Evolutionary conservation across 2,797 vertebrate genomes (phyloP), one percentile per base, ranked within the genome.

Genomic region (Eremophila alpestris): DNA sequence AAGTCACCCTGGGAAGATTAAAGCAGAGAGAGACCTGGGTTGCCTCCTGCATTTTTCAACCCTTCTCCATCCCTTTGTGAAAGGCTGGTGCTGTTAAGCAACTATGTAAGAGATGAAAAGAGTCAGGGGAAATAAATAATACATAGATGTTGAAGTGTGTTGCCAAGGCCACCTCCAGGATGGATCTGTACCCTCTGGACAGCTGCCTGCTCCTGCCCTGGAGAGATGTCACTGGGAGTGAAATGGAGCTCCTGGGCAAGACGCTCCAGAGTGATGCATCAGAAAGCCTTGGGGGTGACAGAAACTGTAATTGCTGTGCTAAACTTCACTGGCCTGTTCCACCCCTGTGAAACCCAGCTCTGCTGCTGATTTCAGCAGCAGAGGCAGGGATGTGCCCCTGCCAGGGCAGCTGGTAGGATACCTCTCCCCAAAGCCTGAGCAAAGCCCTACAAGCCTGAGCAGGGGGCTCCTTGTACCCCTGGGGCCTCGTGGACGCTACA

Each of bases 161-260:
- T 93, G 84, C 87, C 90, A 93, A 95, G 92, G 92, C 90, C 95
- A 89, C 67, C 46, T 87, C 75, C 64, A 54, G 75, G 87, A 96
- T 88, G 82, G 79, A 95, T 91, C 67, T 76, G 59, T 58, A 79
- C 40, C 30, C 51, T 74, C 82, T 16, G 4, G 76, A 73, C 2
- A 3, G 40, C 70, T 81, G 71, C 70, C 87, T 46, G 82, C 38
- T 89, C 78, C 79, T 86, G 82, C 58, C 77, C 93, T 24, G 60
- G 54, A 34, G 60, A 91, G 56, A 64, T 75, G 90, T 87, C 89
- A 83, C 64, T 8, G 19, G n/a, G 90, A 92, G 78, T 30, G 70
- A 94, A 94, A 90, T 46, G 64, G 64, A 94, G 90, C 79, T 97
- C 63, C 89, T 77, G 75, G 87, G 83, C 46, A 54, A 84, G 75